A percentile compares a stretch with the other conserved stretches of the same genome.
phyloP scores from a whole-genome alignment of 2,888 invertebrate species.

The Ochlodes sylvanus region DNA sequence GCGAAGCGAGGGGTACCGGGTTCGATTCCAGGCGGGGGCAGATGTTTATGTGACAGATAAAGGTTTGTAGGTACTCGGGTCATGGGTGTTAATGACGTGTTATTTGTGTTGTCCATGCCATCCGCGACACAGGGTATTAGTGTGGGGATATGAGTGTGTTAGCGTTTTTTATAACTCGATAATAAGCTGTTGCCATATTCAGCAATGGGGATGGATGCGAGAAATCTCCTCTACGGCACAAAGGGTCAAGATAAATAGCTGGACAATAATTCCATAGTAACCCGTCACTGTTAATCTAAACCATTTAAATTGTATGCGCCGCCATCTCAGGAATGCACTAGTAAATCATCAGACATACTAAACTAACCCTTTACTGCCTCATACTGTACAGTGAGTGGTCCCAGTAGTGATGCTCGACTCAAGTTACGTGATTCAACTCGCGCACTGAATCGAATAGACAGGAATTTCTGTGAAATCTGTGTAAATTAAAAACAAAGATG shows the following conservation, averaged over 20 bases:
- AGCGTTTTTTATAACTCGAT: too few relatives aligned
- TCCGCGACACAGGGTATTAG: too few relatives aligned
- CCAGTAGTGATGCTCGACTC: neutral
- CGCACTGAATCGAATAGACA: neutral
- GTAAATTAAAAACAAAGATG: neutral
- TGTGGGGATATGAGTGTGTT: too few relatives aligned
- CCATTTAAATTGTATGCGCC: constrained; percentile 4
- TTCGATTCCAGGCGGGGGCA: too few relatives aligned
- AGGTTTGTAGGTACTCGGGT: too few relatives aligned
- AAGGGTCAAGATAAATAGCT: neutral
- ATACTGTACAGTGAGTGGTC: constrained; percentile 48
- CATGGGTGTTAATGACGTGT: too few relatives aligned
- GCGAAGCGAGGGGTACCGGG: too few relatives aligned
- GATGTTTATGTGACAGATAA: too few relatives aligned
- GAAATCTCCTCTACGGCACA: too few relatives aligned
- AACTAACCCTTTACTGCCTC: constrained; percentile 67
- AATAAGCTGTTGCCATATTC: too few relatives aligned
- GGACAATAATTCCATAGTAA: neutral
- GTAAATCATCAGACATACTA: constrained; percentile 43
- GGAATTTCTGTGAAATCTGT: neutral
- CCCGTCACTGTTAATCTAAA: neutral
- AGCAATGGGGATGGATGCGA: too few relatives aligned
- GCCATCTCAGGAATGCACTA: constrained; percentile 1
- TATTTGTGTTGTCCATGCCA: too few relatives aligned
- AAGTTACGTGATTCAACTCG: neutral